A percentile compares a stretch with the other conserved stretches of the same genome.
phyloP scores from a whole-genome alignment of 2,888 invertebrate genomes.

The Podabrus alpinus region DNA sequence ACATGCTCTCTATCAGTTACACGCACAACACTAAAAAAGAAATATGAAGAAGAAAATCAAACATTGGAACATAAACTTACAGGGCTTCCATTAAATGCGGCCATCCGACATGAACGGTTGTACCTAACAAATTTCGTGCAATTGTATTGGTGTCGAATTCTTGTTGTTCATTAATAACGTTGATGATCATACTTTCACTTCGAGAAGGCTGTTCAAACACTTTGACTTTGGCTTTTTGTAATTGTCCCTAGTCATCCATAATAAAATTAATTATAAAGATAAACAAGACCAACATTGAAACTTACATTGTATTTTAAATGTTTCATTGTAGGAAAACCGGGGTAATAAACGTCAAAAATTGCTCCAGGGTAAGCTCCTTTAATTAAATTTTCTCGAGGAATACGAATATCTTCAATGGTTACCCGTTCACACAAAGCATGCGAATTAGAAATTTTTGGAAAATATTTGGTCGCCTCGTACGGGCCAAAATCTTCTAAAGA shows the following conservation, averaged over 20 bases:
- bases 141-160: conserved; percentile 51
- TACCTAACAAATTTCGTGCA: conserved; percentile 70
- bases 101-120: conserved; percentile 84
- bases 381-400: conserved; percentile 62
- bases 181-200: conserved; percentile 81
- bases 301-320: conserved; percentile 79
- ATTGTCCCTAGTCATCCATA: conserved; percentile 39
- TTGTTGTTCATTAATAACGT: conserved; percentile 57
- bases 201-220: conserved; percentile 87
- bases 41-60: background rate
- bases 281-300: conserved; percentile 27
- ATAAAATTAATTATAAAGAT: background rate
- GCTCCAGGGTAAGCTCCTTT: conserved; percentile 75
- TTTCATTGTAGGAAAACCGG: conserved; percentile 91
- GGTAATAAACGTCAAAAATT: conserved; percentile 71
- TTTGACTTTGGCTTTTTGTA: conserved; percentile 74
- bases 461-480: conserved; percentile 64
- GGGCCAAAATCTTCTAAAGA: conserved; percentile 61
- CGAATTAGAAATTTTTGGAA: conserved; percentile 63
- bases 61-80: conserved; percentile 54
- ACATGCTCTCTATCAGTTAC: conserved; percentile 63
- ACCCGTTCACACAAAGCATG: conserved; percentile 61
- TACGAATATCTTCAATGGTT: conserved; percentile 62
- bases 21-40: conserved; percentile 61
- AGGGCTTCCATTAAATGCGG: conserved; percentile 88